Evolutionary conservation across 2,888 invertebrate genomes (phyloP), one percentile per base, ranked within the genome.

Genomic region (Leptarthrus brevirostris): DNA sequence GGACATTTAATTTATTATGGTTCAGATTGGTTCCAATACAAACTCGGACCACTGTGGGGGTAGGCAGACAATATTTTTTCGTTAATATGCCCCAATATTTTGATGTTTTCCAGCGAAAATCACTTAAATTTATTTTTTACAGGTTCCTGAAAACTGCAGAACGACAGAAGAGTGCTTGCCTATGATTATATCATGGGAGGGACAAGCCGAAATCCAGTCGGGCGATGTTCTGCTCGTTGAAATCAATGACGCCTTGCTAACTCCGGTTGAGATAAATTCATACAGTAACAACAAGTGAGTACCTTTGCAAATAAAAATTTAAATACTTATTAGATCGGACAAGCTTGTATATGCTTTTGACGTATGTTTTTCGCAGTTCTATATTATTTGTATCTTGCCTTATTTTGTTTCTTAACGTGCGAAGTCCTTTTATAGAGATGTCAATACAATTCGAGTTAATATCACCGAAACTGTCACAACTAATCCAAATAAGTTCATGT

Each of bases 151-250:
- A 73, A 83, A 82, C 74, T 85, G 85, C 76, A 79, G 80, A 53
- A 77, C 78, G 44, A 87, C 86, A 75, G 87, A 86, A 77, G 87
- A 87, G 78, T 89, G 89, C 79, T 86, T 86, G 77, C 87, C 89
- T 77, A 87, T 87, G 84, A 85, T 88, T 79, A 86, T 88, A 77
- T 89, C 89, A 75, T 91, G 91, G 91, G 89, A 90, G 80, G 90
- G 89, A 56, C 86, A 88, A 75, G 88, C 88, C 36, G 90, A 90
- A 83, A 90, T 91, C 78, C 91, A 91, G 83, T 90, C 89, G 77
- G 91, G 91, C 16, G 91, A 91, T 84, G 90, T 91, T 78, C 88
- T 91, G 78, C 87, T 91, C 82, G 90, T 91, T 56, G 88, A 90
- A 83, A 90, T 91, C 83, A 89, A 90, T 79, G 91, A 91, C 83